Base-by-base conservation (phyloP, 2,888 invertebrate species). In the Tetragnatha montana region DNA sequence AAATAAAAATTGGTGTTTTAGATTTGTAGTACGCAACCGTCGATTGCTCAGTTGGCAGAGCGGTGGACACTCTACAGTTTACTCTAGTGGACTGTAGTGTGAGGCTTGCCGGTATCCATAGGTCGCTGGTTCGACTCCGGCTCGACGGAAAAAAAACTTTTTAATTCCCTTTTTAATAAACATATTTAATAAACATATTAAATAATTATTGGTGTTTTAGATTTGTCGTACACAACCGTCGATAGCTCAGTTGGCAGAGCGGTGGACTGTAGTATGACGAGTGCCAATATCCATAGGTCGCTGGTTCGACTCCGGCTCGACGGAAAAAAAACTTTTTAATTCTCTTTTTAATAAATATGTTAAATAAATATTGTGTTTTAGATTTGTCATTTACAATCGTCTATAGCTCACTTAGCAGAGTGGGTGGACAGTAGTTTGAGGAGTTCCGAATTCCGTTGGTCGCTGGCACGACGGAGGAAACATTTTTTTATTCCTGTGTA, bases 351-450 rank as follows among this genome's bases (percentile, higher is more conserved):
- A 8, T 51, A 51, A 8, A 51, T n/a, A n/a, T n/a, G n/a, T n/a
- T n/a, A n/a, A n/a, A n/a, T n/a, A n/a, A n/a, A n/a, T n/a, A n/a
- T n/a, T n/a, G 80, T 69, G 8, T 51, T 51, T 51, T 7, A 7
- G 51, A 51, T 51, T 12, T 7, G 51, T n/a, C 51, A 8, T 51
- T 51, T 8, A 12, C 8, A 21, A 12, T 91, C 92, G 92, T 90
- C 91, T 91, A 92, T 92, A 92, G 92, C 92, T 92, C 92, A 92
- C 91, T 92, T 92, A 92, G 92, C 91, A 92, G 92, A 92, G 92
- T 92, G 92, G 51, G 51, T 51, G 51, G 51, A 51, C 51, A 8
- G 51, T 51, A 51, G 51, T 51, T 7, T 51, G 51, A 51, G 7
- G 12, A 7, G 7, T 51, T 7, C 51, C 51, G 51, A 51, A 51